These are phyloP conservation scores for Percina caprodes DNA, from an alignment of 2,113 vertebrate species.

Conservation along the genomic window DNA sequence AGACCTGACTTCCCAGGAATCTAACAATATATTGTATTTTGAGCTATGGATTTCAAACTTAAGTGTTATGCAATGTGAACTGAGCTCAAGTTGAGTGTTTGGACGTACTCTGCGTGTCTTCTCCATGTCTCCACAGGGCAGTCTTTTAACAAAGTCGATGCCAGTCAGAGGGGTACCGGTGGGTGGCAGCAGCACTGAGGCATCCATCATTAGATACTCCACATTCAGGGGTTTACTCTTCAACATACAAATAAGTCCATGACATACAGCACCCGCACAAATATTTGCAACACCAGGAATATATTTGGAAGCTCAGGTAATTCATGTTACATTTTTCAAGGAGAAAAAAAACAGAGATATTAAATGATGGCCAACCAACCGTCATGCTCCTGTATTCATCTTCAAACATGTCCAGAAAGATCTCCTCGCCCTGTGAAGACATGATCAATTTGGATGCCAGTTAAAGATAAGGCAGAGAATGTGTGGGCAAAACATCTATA, in stretches of 20 bases:
- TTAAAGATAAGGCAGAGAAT: background rate
- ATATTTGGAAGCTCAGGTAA: background rate
- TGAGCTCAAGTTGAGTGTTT: background rate
- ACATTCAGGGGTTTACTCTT: conserved; percentile 98
- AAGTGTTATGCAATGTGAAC: background rate
- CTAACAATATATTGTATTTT: background rate
- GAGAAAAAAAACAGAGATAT: background rate
- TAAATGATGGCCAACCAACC: conserved; percentile 79
- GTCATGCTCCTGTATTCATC: conserved; percentile 98
- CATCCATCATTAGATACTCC: conserved; percentile 99
- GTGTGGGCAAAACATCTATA: background rate
- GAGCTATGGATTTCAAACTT: background rate
- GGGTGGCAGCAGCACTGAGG: conserved; percentile 95
- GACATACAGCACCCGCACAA: background rate
- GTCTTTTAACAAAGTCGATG: conserved; percentile 97
- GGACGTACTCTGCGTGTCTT: conserved; percentile 92
- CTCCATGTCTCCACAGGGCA: conserved; percentile 96
- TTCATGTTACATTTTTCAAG: background rate
- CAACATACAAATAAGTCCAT: conserved; percentile 10
- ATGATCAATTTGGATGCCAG: conserved; percentile 19
- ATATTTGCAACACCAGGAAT: background rate
- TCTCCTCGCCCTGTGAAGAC: conserved; percentile 92
- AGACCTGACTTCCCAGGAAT: background rate
- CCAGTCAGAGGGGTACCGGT: conserved; percentile 97
- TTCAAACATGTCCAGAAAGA: conserved; percentile 99